phyloP scores from a whole-genome alignment of 2,888 invertebrate species.

The Dynastes tityus region DNA sequence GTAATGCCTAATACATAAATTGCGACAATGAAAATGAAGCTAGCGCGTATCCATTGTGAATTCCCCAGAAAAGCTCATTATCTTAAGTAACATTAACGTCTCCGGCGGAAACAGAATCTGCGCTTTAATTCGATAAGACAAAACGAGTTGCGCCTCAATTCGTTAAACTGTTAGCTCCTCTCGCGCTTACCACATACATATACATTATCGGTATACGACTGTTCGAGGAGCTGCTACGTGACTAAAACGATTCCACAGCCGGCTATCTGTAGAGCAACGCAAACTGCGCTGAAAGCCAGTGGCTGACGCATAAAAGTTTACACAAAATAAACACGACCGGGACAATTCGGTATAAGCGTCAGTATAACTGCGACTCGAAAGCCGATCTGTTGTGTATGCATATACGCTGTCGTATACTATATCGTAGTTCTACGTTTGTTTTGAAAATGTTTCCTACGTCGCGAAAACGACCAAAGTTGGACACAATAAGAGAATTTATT shows the following conservation, averaged over 20 bases:
- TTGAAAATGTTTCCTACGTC: too few relatives aligned
- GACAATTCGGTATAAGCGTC: too few relatives aligned
- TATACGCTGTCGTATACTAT: too few relatives aligned
- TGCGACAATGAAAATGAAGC: slow-evolving; percentile 40
- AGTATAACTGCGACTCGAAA: too few relatives aligned
- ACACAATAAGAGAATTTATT: too few relatives aligned
- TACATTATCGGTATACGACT: slow-evolving; percentile 37
- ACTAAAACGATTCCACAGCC: slow-evolving; percentile 11
- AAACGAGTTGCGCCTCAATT: slow-evolving; percentile 56
- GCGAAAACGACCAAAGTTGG: too few relatives aligned
- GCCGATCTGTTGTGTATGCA: too few relatives aligned
- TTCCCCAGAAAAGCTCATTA: slow-evolving; percentile 54
- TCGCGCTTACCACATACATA: slow-evolving; percentile 11
- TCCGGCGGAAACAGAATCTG: slow-evolving; percentile 55
- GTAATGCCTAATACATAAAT: slow-evolving; percentile 30
- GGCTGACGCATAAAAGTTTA: too few relatives aligned
- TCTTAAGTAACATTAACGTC: slow-evolving; percentile 56
- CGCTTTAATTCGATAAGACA: slow-evolving; percentile 58
- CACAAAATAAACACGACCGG: too few relatives aligned
- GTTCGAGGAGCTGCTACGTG: slow-evolving; percentile 30
- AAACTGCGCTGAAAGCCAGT: too few relatives aligned
- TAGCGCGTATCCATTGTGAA: slow-evolving; percentile 40
- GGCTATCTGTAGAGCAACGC: slow-evolving; percentile 18
- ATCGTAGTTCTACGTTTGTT: too few relatives aligned
- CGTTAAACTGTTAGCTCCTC: slow-evolving; percentile 43